Evolutionary conservation across 2,797 vertebrate species (phyloP), one percentile per base, ranked within the genome.

Genomic region (Sarcoramphus papa): DNA sequence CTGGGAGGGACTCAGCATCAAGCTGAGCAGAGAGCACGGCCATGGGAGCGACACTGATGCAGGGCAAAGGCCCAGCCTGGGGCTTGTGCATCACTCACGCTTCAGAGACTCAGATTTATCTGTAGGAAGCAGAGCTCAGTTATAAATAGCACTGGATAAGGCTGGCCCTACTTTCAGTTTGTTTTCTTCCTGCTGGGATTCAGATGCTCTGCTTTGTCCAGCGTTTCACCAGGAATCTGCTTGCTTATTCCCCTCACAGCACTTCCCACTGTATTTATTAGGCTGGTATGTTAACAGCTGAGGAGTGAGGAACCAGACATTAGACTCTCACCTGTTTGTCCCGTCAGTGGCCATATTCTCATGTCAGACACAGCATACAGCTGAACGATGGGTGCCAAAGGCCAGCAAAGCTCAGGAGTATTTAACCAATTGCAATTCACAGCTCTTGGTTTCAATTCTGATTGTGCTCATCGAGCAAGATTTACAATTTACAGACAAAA

Each of bases 61-160:
- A 90, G 79, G 45, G 22, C 69, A 88, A 93, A 91, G 75, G 56
- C 54, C 51, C 28, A 69, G 74, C 81, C 87, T 56, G 64, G 27
- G 73, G 79, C 79, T 62, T 72, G 64, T 57, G 53, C 69, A 85
- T 73, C n/a, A 48, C 30, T 93, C n/a, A 63, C 41, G 30, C 86
- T 95, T 95, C 63, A 87, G 83, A 79, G 56, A 63, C 50, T 78
- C 56, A 48, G 51, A 94, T 87, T 93, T 85, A 95, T 70, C 77
- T 48, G 30, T 63, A 90, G 77, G 63, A 96, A 95, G 56, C 63
- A 87, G 63, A 87, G 45, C 53, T 89, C 28, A 23, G 67, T 73
- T 96, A 96, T 68, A 96, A 95, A 97, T 88, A 95, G 92, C 84
- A 76, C 23, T 69, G 84, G 70, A 67, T 82, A 87, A 79, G 60